phyloP scores from a whole-genome alignment of 2,797 vertebrate genomes.

The Pipistrellus kuhlii region DNA sequence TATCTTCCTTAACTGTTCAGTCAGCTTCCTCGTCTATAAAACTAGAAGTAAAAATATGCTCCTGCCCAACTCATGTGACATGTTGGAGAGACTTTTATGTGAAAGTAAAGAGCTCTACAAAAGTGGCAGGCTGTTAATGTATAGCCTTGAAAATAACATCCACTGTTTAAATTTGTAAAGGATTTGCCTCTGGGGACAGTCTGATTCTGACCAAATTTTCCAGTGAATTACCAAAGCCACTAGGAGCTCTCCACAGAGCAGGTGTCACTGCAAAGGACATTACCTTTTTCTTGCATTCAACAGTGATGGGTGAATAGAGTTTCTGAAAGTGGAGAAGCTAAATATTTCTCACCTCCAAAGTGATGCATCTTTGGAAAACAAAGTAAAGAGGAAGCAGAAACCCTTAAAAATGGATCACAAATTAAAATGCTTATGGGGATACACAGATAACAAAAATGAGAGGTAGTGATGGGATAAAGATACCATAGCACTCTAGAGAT shows the following conservation, averaged over 20 bases:
- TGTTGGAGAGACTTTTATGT: neutral
- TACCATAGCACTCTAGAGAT: neutral
- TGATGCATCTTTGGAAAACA: conserved; percentile 26
- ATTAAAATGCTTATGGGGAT: neutral
- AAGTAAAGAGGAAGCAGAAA: neutral
- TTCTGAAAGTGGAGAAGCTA: conserved; percentile 46
- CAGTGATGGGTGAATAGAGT: neutral
- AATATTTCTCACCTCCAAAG: conserved; percentile 53
- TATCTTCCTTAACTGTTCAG: neutral
- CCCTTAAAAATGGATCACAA: neutral
- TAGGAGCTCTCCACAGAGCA: neutral
- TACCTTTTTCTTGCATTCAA: neutral
- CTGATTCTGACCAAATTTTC: conserved; percentile 63
- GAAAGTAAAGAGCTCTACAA: neutral
- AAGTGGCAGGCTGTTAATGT: neutral
- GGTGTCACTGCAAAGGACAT: neutral
- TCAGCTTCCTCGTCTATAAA: neutral
- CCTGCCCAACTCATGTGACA: neutral
- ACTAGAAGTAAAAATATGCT: neutral
- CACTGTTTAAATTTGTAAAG: conserved; percentile 43
- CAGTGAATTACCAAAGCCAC: neutral
- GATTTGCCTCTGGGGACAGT: conserved; percentile 47
- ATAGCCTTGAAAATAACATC: neutral
- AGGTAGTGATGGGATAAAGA: neutral
- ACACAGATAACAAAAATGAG: neutral